phyloP scores from a whole-genome alignment of 1,140 invertebrate species.

The Drosophila pachea region DNA sequence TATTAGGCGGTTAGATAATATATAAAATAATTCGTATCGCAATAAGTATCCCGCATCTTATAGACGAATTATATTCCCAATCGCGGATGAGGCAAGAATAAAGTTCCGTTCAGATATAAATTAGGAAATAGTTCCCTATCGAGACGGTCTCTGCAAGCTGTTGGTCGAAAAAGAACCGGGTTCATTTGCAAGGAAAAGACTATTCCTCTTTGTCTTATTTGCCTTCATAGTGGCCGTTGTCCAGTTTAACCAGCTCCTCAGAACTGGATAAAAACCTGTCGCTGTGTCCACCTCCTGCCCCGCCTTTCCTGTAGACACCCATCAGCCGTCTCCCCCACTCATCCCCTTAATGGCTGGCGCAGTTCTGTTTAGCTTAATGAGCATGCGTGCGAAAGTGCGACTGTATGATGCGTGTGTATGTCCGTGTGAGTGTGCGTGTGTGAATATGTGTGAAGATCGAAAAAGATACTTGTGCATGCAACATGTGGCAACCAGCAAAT shows the following conservation, averaged over 20 bases:
- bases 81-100: too few species aligned
- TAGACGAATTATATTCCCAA: too few species aligned
- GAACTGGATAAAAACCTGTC: slow-evolving; percentile 68
- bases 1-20: neutral
- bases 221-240: slow-evolving; percentile 25
- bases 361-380: slow-evolving; percentile 47
- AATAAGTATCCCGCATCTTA: too few species aligned
- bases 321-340: neutral
- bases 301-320: neutral
- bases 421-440: slow-evolving; percentile 13
- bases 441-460: neutral
- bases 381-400: slow-evolving; percentile 40
- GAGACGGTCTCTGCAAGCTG: too few species aligned
- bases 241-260: slow-evolving; percentile 48
- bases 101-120: too few species aligned
- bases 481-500: neutral
- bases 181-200: slow-evolving; percentile 19
- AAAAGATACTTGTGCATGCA: slow-evolving; percentile 14
- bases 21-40: too few species aligned
- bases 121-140: too few species aligned
- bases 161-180: neutral
- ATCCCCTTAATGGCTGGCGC: neutral
- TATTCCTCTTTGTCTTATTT: slow-evolving; percentile 39
- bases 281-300: slow-evolving; percentile 10
- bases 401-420: too few species aligned